Conservation (phyloP, 2,888 invertebrate genomes). For the Aricia artaxerxes region DNA sequence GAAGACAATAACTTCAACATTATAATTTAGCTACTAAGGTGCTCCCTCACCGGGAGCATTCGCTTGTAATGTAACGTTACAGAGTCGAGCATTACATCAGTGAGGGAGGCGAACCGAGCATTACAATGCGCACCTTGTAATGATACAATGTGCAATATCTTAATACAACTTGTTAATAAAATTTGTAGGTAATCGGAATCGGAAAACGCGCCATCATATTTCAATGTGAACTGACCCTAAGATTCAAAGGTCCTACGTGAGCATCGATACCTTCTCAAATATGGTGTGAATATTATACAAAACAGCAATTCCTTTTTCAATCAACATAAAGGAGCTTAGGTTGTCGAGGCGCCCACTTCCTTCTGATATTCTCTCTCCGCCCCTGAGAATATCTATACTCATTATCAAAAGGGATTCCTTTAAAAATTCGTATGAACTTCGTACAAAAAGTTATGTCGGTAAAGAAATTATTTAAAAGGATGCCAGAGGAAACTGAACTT, state of each 20-base stretch:
- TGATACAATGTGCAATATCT: too few species aligned
- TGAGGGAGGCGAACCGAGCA: too few species aligned
- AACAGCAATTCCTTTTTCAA: slow-evolving; percentile 11
- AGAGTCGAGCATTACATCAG: too few species aligned
- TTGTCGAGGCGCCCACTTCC: slow-evolving; percentile 7
- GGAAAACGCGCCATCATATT: too few species aligned
- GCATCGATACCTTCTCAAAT: not conserved
- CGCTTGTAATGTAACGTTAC: too few species aligned
- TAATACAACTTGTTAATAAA: too few species aligned
- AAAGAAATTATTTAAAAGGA: slow-evolving; percentile 19
- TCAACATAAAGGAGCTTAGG: slow-evolving; percentile 8
- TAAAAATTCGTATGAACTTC: slow-evolving; percentile 15
- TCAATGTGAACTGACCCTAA: not conserved
- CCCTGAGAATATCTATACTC: slow-evolving; percentile 17
- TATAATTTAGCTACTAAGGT: too few species aligned
- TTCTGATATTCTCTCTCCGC: slow-evolving; percentile 1
- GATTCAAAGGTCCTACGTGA: not conserved
- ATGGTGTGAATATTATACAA: slow-evolving; percentile 8
- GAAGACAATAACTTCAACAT: too few species aligned
- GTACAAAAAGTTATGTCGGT: slow-evolving; percentile 22
- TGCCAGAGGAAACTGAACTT: not conserved
- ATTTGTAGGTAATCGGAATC: too few species aligned
- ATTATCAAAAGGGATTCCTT: slow-evolving; percentile 19
- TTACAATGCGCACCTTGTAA: too few species aligned
- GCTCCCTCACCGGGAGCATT: too few species aligned